These are phyloP conservation scores for Orchesella cincta DNA, from an alignment of 1,140 invertebrate genomes.

Conservation along the genomic window DNA sequence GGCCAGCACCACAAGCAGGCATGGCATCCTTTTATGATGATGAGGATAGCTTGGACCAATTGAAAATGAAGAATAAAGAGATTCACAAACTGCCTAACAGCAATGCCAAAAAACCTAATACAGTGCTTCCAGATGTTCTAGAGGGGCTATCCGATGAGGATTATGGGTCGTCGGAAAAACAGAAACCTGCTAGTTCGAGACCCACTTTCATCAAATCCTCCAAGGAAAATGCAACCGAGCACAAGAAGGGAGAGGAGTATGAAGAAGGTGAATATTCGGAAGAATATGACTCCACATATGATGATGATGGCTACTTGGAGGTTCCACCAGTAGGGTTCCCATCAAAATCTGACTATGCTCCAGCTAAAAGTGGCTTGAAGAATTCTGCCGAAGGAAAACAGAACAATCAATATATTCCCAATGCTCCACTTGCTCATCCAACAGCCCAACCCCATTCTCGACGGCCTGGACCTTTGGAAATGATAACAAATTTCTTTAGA, in stretches of 20 bases:
- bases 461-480: conserved; percentile 27
- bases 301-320: conserved; percentile 3
- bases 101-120: not conserved
- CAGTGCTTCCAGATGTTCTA: not conserved
- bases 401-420: not conserved
- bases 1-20: conserved; percentile 36
- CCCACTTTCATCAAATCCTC: not conserved
- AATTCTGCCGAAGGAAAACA: conserved; percentile 21
- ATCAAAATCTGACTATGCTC: not conserved
- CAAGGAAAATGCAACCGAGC: not conserved
- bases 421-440: not conserved
- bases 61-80: conserved; percentile 49
- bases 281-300: conserved; percentile 13
- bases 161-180: not conserved
- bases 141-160: not conserved
- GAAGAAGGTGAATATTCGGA: conserved; percentile 12
- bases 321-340: not conserved
- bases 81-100: conserved; percentile 42
- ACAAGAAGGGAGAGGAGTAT: not conserved
- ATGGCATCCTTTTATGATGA: conserved; percentile 46
- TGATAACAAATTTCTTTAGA: conserved; percentile 35
- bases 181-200: not conserved
- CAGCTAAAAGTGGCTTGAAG: not conserved
- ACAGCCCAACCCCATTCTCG: conserved; percentile 20
- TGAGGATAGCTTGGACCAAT: conserved; percentile 39